Evolutionary conservation across 1,140 invertebrate species (phyloP).

Genomic region (Harlomillsia oculata): DNA sequence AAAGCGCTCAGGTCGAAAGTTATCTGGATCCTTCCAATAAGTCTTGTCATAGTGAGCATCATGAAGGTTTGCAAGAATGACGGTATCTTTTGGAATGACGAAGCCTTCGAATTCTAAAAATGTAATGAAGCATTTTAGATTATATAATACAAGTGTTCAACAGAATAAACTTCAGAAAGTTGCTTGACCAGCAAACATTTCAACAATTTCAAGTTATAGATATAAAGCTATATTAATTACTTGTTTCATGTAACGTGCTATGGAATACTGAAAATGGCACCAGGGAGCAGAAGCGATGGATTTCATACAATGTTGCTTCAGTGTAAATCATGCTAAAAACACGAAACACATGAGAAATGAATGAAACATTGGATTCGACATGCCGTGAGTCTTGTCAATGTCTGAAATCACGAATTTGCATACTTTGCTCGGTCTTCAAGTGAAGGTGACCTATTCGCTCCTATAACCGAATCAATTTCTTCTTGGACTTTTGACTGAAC

Average conservation of each 20-base stretch:
- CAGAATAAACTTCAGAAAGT: no score
- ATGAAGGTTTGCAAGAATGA: slow-evolving; percentile 31
- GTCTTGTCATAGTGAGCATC: slow-evolving; percentile 39
- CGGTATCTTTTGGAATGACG: slow-evolving; percentile 31
- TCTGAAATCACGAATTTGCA: background rate
- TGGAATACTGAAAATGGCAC: slow-evolving; percentile 31
- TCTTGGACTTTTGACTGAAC: slow-evolving; percentile 44
- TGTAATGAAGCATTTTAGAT: background rate
- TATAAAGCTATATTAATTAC: no score
- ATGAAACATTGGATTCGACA: background rate
- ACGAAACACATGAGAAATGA: slow-evolving; percentile 4
- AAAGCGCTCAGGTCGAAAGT: slow-evolving; percentile 40
- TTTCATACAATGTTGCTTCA: slow-evolving; percentile 33
- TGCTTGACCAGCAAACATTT: no score
- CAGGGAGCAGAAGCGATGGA: slow-evolving; percentile 31
- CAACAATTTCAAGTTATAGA: no score
- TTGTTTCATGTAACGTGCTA: slow-evolving; percentile 18
- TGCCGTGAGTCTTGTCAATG: background rate
- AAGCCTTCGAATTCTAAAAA: slow-evolving; percentile 28
- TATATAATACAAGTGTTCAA: background rate
- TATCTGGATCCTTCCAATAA: slow-evolving; percentile 39
- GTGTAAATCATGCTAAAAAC: slow-evolving; percentile 26
- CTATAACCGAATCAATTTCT: slow-evolving; percentile 47
- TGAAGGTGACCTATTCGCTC: slow-evolving; percentile 38
- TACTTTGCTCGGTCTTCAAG: slow-evolving; percentile 41